Base-by-base conservation (phyloP, 2,888 invertebrate species). In the Lithophane socia region DNA sequence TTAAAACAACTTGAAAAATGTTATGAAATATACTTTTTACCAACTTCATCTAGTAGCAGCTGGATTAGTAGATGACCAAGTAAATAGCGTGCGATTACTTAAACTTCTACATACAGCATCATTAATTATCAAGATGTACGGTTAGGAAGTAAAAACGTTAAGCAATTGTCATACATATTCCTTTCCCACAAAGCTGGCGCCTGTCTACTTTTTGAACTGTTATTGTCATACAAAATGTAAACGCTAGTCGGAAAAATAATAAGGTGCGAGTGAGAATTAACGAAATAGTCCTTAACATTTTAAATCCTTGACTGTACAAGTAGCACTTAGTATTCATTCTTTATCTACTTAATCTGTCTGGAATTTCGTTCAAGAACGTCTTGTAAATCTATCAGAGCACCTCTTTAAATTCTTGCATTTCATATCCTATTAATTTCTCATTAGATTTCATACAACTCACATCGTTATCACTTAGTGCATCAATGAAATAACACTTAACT, bases 401-500 rank as follows among this genome's bases (percentile, higher is more conserved):
- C 2, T 60, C 58, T 54, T 54, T 21, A 47, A 29, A 44, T 52
- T 69, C 21, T 21, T 58, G 12, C 9, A 24, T 66, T 73, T 56
- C 18, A 21, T 47, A 29, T 58, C 4, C n/a, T 47, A 21, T 37
- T 18, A 58, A 75, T 47, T 37, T 44, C 24, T 60, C 10, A 63
- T 10, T 73, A 65, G 44, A 68, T 73, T 67, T 64, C n/a, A 61
- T 52, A 60, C 18, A 44, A 42, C 58, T 47, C 7, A 21, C 71
- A 61, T 63, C 61, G 42, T 77, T 75, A 87, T 79, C 75, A 68
- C 9, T 5, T 9, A 47, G 37, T 60, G 44, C 63, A 83, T 82
- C 86, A 86, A 80, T 83, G 72, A 73, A 87, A 68, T 67, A 65
- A 54, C 74, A 80, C 80, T 86, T 77, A 75, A 61, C 76, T 86